phyloP scores from a whole-genome alignment of 2,888 invertebrate genomes.

The Pterobdella sp. region DNA sequence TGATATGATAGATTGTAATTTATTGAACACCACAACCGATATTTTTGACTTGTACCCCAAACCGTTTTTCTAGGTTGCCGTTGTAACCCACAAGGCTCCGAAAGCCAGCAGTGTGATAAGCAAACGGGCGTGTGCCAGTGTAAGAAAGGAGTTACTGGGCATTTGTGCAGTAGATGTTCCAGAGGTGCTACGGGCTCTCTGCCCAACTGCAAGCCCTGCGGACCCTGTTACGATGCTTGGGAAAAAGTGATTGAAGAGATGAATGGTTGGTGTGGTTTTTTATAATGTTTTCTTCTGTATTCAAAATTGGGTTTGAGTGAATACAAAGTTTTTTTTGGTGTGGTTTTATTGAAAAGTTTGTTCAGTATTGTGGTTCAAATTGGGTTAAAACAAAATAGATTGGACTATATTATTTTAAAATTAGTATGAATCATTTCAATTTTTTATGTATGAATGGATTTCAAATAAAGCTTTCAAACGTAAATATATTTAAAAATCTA shows the following conservation, averaged over 20 bases:
- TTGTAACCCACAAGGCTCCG: slow-evolving; percentile 72
- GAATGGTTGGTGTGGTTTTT: slow-evolving; percentile 15
- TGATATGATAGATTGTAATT: too few species aligned
- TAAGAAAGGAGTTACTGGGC: slow-evolving; percentile 81
- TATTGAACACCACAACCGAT: too few species aligned
- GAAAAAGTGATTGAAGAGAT: slow-evolving; percentile 54
- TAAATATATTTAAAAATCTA: too few species aligned
- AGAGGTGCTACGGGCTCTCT: slow-evolving; percentile 84
- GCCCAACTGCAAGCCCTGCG: slow-evolving; percentile 85
- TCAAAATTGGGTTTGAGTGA: neutral
- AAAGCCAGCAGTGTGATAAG: slow-evolving; percentile 74
- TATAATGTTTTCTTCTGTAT: too few species aligned
- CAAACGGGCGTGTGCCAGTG: slow-evolving; percentile 88
- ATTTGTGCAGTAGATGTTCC: slow-evolving; percentile 66
- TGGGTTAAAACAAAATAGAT: neutral
- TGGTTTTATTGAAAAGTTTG: neutral
- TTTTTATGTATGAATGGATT: too few species aligned
- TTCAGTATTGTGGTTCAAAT: neutral
- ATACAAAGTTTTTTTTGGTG: too few species aligned
- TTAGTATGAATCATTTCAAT: too few species aligned
- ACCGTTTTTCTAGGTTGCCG: slow-evolving; percentile 78
- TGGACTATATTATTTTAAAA: too few species aligned
- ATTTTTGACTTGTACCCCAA: too few species aligned
- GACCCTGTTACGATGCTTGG: slow-evolving; percentile 98
- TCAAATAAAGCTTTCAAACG: too few species aligned